Evolutionary conservation across 2,797 vertebrate genomes (phyloP).

Genomic region (Spea hammondii): DNA sequence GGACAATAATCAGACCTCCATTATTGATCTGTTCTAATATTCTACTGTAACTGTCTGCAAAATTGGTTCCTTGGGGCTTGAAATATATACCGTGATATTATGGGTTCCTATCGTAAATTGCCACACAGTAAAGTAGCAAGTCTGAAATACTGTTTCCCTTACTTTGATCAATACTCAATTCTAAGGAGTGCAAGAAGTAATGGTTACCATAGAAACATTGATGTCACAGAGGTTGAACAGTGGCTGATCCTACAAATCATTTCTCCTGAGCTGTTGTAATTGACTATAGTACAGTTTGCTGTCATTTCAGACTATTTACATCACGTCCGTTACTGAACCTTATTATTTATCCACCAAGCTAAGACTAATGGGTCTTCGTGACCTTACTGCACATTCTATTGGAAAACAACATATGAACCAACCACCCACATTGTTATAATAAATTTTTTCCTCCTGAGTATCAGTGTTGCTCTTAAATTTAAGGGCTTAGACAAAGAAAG

Average conservation of each 20-base stretch:
- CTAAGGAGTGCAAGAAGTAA: conserved; percentile 88
- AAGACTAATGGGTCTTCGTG: conserved; percentile 79
- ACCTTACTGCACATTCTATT: conserved; percentile 89
- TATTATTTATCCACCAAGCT: conserved; percentile 87
- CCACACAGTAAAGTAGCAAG: conserved; percentile 82
- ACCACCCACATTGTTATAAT: background rate
- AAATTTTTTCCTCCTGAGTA: too few relatives aligned
- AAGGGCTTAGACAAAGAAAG: conserved; percentile 46
- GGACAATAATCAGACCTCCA: conserved; percentile 91
- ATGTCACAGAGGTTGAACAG: conserved; percentile 94
- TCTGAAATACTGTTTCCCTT: conserved; percentile 84
- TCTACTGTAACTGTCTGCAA: conserved; percentile 92
- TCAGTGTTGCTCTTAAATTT: too few relatives aligned
- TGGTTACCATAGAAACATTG: conserved; percentile 92
- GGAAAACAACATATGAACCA: conserved; percentile 59
- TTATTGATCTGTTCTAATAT: conserved; percentile 98
- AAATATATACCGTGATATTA: conserved; percentile 85
- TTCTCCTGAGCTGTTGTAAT: conserved; percentile 95
- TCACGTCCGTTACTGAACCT: conserved; percentile 79
- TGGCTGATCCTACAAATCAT: conserved; percentile 93
- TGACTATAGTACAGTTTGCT: conserved; percentile 90
- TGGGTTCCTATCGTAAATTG: conserved; percentile 91
- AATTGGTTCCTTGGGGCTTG: conserved; percentile 98
- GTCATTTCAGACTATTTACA: conserved; percentile 94
- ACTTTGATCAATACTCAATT: conserved; percentile 99